Conservation (phyloP, 2,113 vertebrate genomes). For the human (Homo sapiens) region GRCh38 chr4:182659001-182659500, state of each 20-base stretch:
- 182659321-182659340: not conserved
- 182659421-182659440: not conserved
- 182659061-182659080: not conserved
- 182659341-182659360: not conserved
- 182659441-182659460: not conserved
- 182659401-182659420: not conserved
- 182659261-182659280: not conserved
- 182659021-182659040: not conserved
- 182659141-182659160: not conserved
- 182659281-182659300: not conserved
- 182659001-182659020: not conserved
- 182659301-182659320: not conserved
- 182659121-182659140: too few species aligned
- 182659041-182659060: not conserved
- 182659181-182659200: not conserved
- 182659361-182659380: not conserved
- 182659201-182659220: not conserved
- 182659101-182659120: not conserved
- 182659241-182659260: not conserved
- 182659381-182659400: not conserved
- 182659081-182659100: not conserved
- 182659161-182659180: not conserved
- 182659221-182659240: not conserved
- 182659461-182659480: not conserved
- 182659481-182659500: not conserved